phyloP scores from a whole-genome alignment of 2,888 invertebrate species.

The Apamea crenata region DNA sequence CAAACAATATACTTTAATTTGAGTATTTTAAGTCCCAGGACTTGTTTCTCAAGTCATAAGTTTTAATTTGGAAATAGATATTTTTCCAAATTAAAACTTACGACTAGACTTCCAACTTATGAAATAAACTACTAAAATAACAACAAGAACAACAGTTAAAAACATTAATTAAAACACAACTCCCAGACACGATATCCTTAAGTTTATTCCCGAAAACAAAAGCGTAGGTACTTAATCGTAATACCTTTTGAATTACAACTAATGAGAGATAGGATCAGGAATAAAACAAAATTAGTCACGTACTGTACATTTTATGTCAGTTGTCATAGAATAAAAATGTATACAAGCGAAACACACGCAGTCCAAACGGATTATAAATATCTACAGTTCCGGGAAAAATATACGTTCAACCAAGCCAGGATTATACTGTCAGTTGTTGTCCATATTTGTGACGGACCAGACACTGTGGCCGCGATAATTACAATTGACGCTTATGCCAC shows the following conservation, averaged over 20 bases:
- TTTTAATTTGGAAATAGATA: neutral
- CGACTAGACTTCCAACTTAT: neutral
- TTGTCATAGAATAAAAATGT: slow-evolving; percentile 12
- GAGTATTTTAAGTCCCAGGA: neutral
- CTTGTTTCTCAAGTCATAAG: neutral
- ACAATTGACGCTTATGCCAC: neutral
- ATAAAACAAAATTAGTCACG: slow-evolving; percentile 62
- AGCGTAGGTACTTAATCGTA: slow-evolving; percentile 27
- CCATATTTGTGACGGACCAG: too few relatives aligned
- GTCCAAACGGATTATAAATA: neutral
- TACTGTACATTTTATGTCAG: slow-evolving; percentile 47
- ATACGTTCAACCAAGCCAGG: neutral
- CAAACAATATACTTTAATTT: neutral
- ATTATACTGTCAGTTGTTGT: neutral
- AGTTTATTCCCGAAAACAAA: slow-evolving; percentile 27
- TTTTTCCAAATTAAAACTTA: neutral
- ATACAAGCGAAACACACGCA: slow-evolving; percentile 2
- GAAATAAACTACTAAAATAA: neutral
- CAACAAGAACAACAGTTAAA: neutral
- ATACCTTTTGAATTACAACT: slow-evolving; percentile 50
- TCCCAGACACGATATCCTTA: neutral
- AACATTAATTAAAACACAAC: slow-evolving; percentile 14
- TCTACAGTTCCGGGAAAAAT: neutral
- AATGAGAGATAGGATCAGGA: slow-evolving; percentile 55
- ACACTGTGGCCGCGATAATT: neutral